A percentile compares a stretch with the other conserved stretches of the same genome.
phyloP scores from a whole-genome alignment of 2,113 vertebrate genomes.

The Blennius ocellaris region DNA sequence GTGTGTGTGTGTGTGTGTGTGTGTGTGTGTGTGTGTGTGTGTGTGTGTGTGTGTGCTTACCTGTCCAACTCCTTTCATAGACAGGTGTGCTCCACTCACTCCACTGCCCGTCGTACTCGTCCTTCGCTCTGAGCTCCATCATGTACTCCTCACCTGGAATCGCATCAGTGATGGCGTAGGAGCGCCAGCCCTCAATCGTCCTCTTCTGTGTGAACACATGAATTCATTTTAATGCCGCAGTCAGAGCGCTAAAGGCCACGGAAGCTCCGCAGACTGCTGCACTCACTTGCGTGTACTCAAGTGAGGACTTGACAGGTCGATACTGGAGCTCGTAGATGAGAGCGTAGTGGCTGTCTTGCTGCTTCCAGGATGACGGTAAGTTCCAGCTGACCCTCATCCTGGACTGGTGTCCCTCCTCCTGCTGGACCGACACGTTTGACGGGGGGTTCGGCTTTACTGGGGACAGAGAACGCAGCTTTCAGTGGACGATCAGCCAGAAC shows the following conservation, averaged over 20 bases:
- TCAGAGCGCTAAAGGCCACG: too few relatives aligned
- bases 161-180: conserved; percentile 66
- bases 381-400: conserved; percentile 75
- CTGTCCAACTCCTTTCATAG: conserved; percentile 68
- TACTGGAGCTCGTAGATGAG: conserved; percentile 76
- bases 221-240: too few relatives aligned
- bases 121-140: conserved; percentile 69
- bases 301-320: conserved; percentile 26
- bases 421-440: conserved; percentile 39
- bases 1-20: background rate
- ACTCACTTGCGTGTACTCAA: conserved; percentile 50
- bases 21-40: background rate
- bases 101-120: conserved; percentile 77
- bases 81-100: conserved; percentile 77
- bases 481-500: background rate
- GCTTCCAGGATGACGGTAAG: conserved; percentile 74
- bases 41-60: conserved; percentile 47
- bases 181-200: fast-evolving
- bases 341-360: conserved; percentile 46
- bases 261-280: too few relatives aligned
- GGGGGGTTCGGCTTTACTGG: conserved; percentile 84
- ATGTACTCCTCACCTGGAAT: conserved; percentile 64
- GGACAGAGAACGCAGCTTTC: background rate
- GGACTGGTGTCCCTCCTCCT: conserved; percentile 34
- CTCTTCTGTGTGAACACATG: conserved; percentile 22